Percentiles rank a stretch among this genome's conserved stretches.
Evolutionary conservation across 2,113 vertebrate species (phyloP).

Genomic region (Coracopsis vasa): DNA sequence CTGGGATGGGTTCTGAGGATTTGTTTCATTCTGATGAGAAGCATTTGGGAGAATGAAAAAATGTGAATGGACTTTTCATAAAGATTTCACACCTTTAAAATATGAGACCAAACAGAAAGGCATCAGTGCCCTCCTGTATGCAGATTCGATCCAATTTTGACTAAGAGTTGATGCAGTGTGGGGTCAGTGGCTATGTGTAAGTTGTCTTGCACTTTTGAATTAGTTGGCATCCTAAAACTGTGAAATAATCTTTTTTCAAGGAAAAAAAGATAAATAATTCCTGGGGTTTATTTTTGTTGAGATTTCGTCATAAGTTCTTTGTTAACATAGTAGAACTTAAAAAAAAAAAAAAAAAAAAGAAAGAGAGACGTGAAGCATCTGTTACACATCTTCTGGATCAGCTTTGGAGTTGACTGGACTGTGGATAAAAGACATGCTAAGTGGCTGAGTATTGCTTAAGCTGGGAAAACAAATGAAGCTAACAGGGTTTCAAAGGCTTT

Average conservation of each 20-base stretch:
- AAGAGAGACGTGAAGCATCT: conserved; percentile 30
- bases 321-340: not conserved
- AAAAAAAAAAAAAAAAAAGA: too few species aligned
- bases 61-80: not conserved
- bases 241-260: not conserved
- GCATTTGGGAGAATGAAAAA: not conserved
- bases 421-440: conserved; percentile 46
- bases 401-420: conserved; percentile 47
- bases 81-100: not conserved
- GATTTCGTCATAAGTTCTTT: not conserved
- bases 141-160: not conserved
- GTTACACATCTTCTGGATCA: conserved; percentile 50
- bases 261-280: not conserved
- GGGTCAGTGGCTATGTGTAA: not conserved
- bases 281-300: not conserved
- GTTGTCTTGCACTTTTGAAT: not conserved
- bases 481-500: conserved; percentile 57
- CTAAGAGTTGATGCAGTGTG: not conserved
- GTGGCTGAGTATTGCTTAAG: conserved; percentile 58
- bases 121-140: not conserved
- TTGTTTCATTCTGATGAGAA: not conserved
- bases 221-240: not conserved
- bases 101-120: not conserved
- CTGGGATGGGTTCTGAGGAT: not conserved
- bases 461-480: conserved; percentile 59